Evolutionary conservation across 2,797 vertebrate species (phyloP).

Genomic region (Helostoma temminkii): DNA sequence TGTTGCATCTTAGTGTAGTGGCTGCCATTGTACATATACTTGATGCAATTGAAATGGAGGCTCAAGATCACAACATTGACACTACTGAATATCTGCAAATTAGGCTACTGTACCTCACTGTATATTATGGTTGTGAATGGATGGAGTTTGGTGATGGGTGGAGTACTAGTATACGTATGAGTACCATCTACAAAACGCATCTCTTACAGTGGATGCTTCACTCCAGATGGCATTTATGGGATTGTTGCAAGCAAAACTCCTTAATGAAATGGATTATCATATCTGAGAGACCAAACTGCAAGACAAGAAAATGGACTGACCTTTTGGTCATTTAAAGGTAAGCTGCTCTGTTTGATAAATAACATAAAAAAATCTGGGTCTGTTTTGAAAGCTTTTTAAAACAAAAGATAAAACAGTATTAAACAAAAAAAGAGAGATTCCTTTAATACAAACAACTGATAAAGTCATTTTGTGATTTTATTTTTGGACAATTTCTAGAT

Average conservation of each 20-base stretch:
- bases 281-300: constrained; percentile 58
- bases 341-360: constrained; percentile 69
- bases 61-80: constrained; percentile 37
- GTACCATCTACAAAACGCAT: constrained; percentile 46
- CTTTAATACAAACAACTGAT: constrained; percentile 56
- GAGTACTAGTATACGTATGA: constrained; percentile 48
- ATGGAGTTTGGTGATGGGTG: constrained; percentile 52
- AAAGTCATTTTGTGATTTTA: constrained; percentile 54
- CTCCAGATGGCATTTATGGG: constrained; percentile 62
- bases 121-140: constrained; percentile 32
- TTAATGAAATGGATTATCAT: constrained; percentile 66
- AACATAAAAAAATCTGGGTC: constrained; percentile 26
- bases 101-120: constrained; percentile 43
- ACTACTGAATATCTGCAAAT: constrained; percentile 52
- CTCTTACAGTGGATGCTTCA: constrained; percentile 56
- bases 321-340: constrained; percentile 75
- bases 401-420: constrained; percentile 33
- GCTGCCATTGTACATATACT: constrained; percentile 52
- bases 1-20: constrained; percentile 59
- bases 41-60: constrained; percentile 41
- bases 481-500: constrained; percentile 41
- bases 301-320: constrained; percentile 64
- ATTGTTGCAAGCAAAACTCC: constrained; percentile 56
- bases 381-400: constrained; percentile 58
- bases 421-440: constrained; percentile 56